Evolutionary conservation across 1,140 invertebrate species (phyloP), one percentile per base, ranked within the genome.

Genomic region (Drosophila chauvacae): DNA sequence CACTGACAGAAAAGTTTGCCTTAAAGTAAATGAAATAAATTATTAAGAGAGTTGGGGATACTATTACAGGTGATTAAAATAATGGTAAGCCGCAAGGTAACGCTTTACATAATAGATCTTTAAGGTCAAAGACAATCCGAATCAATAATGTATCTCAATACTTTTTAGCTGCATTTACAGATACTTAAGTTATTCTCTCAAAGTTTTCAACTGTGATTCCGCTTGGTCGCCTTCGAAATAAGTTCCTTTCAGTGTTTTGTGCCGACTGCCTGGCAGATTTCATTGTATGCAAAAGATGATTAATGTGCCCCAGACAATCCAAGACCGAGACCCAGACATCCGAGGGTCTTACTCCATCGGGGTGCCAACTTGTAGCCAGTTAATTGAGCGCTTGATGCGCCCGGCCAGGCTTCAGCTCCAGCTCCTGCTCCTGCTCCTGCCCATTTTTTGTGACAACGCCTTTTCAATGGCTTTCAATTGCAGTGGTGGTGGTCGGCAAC

Each of bases 211-310:
- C 26, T 33, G 16, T 11, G 16, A n/a, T 33, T 42, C 55, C 20
- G 7, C 37, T 33, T 26, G 26, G 18, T 23, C 14, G 61, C 61
- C 9, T 60, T 13, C 3, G 10, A 26, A 16, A n/a, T 23, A 37
- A 41, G 23, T 66, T 66, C 23, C 45, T 53, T 11, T 53, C 66
- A 70, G 33, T 70, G 63, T 26, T 73, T 47, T 59, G 59, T 33
- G 16, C 50, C 42, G 30, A 74, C 37, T 74, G 37, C 61, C 48
- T 66, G 53, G 47, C 23, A 50, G 57, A 65, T 70, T 74, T 87
- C 72, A 68, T 87, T 88, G 65, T 88, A 87, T 87, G 84, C 84
- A 74, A 84, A 81, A 88, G 50, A 88, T 88, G 84, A 87, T 87
- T 87, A 87, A 87, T 87, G 85, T 80, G 60, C 56, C 69, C 50